These are phyloP conservation scores for Opisthograptis luteolata DNA, from an alignment of 2,888 invertebrate species.

Conservation along the genomic window DNA sequence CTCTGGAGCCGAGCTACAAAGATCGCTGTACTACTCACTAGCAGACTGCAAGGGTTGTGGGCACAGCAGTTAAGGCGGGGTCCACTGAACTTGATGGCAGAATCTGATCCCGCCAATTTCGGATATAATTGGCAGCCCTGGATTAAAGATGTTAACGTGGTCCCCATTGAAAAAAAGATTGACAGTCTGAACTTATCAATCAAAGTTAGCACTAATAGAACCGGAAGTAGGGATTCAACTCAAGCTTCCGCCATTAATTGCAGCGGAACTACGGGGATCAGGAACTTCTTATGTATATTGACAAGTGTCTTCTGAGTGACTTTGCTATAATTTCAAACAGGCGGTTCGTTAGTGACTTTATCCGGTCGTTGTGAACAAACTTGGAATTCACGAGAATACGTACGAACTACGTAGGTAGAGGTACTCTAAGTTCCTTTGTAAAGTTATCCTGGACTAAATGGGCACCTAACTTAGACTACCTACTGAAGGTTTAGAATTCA, in stretches of 20 bases:
- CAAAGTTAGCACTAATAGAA: conserved; percentile 42
- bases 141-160: conserved; percentile 48
- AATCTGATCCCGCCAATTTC: conserved; percentile 88
- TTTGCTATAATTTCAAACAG: conserved; percentile 18
- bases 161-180: conserved; percentile 30
- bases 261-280: conserved; percentile 58
- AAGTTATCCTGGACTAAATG: conserved; percentile 6
- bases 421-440: conserved; percentile 9
- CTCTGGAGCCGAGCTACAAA: conserved; percentile 80
- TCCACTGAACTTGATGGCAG: conserved; percentile 71
- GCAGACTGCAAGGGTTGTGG: conserved; percentile 68
- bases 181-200: conserved; percentile 46
- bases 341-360: conserved; percentile 28
- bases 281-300: conserved; percentile 72
- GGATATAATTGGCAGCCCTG: conserved; percentile 90
- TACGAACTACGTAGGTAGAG: neutral
- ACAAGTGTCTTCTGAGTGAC: conserved; percentile 60
- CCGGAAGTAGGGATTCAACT: conserved; percentile 44
- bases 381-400: conserved; percentile 5
- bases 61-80: conserved; percentile 77
- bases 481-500: too few relatives aligned
- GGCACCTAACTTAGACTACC: neutral
- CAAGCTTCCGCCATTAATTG: conserved; percentile 56
- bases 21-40: conserved; percentile 71
- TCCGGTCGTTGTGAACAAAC: conserved; percentile 6